These are phyloP conservation scores for Xerus rutilus DNA, from an alignment of 2,797 vertebrate genomes.

Conservation along the genomic window DNA sequence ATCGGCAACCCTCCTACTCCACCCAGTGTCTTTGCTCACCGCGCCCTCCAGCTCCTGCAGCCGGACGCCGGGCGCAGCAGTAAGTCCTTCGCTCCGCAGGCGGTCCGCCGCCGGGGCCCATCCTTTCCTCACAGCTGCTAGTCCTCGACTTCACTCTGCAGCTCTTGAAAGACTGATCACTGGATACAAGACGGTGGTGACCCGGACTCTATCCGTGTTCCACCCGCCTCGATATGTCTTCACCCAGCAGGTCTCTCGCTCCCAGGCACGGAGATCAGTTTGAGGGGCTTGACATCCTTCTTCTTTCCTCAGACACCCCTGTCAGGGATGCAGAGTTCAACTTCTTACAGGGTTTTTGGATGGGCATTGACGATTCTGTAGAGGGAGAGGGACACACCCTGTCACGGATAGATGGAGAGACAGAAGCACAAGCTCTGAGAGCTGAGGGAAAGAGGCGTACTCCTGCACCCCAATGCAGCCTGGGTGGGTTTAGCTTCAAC, in stretches of 20 bases:
- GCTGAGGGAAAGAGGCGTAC: not conserved
- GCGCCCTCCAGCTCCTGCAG: not conserved
- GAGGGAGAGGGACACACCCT: not conserved
- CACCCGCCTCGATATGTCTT: not conserved
- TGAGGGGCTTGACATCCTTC: not conserved
- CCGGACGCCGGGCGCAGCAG: fast-evolving
- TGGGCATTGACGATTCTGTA: not conserved
- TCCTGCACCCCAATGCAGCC: not conserved
- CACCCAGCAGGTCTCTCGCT: not conserved
- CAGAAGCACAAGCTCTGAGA: not conserved
- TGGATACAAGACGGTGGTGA: not conserved
- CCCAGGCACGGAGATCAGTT: not conserved
- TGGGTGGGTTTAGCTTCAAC: not conserved
- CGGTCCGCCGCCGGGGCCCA: not conserved
- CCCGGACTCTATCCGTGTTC: not conserved
- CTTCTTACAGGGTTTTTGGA: not conserved
- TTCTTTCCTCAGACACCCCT: not conserved
- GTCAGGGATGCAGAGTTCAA: not conserved
- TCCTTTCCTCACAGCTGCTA: not conserved
- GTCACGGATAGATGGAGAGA: not conserved
- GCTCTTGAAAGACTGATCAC: not conserved
- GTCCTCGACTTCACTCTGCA: not conserved
- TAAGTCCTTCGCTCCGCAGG: fast-evolving
- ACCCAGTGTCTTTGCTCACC: fast-evolving
- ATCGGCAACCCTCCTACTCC: not conserved